Conservation (phyloP, 2,797 vertebrate genomes). For the Podarcis siculus region DNA sequence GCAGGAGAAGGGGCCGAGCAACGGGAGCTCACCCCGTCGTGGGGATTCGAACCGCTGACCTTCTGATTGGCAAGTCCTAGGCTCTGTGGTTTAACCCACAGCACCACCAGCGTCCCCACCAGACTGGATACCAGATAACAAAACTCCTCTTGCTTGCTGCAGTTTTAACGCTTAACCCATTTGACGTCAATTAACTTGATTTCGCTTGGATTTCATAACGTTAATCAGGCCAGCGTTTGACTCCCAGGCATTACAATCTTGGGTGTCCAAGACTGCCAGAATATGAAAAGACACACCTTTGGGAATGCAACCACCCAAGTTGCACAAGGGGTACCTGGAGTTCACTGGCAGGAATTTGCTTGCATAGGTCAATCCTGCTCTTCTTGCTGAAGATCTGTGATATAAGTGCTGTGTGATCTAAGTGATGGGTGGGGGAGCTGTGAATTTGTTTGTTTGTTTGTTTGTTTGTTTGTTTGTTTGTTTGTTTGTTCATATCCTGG, state of each 20-base stretch:
- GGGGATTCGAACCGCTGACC: no score
- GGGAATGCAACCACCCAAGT: conserved; percentile 21
- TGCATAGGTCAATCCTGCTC: neutral
- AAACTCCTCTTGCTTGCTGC: neutral
- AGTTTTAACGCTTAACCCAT: neutral
- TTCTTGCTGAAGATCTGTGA: neutral
- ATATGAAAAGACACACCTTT: conserved; percentile 27
- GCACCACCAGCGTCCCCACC: no score
- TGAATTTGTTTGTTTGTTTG: no score
- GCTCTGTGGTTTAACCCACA: no score
- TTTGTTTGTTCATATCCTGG: no score
- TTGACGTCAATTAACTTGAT: neutral
- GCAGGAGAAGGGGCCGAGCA: no score
- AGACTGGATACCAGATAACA: neutral
- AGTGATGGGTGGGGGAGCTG: neutral
- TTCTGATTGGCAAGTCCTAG: no score
- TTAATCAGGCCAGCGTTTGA: conserved; percentile 15
- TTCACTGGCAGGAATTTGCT: neutral
- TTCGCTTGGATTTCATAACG: conserved; percentile 13
- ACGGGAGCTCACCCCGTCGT: no score
- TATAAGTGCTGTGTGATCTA: no score
- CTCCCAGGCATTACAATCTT: conserved; percentile 11
- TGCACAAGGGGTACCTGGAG: neutral
- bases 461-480: no score
- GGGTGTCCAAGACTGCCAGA: conserved; percentile 28